Percentiles rank a stretch among this genome's conserved stretches.
Conservation (phyloP, 2,797 vertebrate species). For the Onychomys torridus region DNA sequence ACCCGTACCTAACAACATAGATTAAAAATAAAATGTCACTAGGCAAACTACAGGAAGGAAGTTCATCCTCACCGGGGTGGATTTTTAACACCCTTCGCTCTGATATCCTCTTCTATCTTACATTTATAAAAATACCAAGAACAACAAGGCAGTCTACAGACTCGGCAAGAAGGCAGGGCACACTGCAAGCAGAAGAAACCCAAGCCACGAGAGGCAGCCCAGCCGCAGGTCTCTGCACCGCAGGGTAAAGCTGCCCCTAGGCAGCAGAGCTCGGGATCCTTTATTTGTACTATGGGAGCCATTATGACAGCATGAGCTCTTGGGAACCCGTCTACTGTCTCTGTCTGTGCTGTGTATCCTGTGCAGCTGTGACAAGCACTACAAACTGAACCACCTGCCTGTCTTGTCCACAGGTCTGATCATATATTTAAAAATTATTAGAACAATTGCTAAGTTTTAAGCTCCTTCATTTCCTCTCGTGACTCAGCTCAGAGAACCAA, state of each 20-base stretch:
- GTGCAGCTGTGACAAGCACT: not conserved
- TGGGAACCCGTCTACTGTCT: not conserved
- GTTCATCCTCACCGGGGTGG: not conserved
- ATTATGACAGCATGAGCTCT: not conserved
- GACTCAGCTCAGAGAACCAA: not conserved
- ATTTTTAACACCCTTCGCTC: not conserved
- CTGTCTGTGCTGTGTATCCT: not conserved
- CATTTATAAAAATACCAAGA: not conserved
- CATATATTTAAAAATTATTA: not conserved
- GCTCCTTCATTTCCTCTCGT: not conserved
- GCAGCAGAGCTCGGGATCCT: not conserved
- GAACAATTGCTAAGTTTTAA: not conserved
- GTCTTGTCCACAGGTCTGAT: not conserved
- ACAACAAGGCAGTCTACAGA: not conserved
- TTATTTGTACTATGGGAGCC: not conserved
- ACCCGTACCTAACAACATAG: not conserved
- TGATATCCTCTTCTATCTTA: not conserved
- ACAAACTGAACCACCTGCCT: not conserved
- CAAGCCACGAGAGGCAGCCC: not conserved
- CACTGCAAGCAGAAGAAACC: not conserved
- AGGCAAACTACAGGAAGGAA: constrained; percentile 37
- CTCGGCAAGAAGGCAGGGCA: not conserved
- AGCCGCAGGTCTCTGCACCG: not conserved
- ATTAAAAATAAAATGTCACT: constrained; percentile 32
- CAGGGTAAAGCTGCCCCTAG: not conserved